These are phyloP conservation scores for Paramacrobiotus metropolitanus DNA, from an alignment of 1,140 invertebrate species.

Conservation along the genomic window DNA sequence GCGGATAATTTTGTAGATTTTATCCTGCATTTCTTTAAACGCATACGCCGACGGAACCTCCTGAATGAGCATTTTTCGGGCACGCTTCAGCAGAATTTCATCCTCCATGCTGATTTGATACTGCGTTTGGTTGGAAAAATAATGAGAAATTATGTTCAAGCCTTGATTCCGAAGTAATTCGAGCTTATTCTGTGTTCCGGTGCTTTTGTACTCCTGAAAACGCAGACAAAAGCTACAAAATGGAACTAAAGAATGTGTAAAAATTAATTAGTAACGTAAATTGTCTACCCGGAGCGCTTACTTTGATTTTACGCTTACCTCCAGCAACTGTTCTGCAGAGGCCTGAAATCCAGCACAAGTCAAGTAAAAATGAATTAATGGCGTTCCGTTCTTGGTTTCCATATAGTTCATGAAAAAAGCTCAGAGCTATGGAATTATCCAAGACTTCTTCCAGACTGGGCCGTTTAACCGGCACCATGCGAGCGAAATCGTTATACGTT, in stretches of 20 bases:
- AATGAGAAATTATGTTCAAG: not conserved
- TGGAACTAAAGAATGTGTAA: not conserved
- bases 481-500: not conserved
- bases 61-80: not conserved
- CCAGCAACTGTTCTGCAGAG: not conserved
- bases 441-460: not conserved
- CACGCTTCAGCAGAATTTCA: conserved; percentile 1
- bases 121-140: not conserved
- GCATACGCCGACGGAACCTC: not conserved
- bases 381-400: not conserved
- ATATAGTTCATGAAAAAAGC: conserved; percentile 1
- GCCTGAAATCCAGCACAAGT: not conserved
- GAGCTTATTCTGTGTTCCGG: not conserved
- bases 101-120: conserved; percentile 2
- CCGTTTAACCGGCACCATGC: not conserved
- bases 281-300: no score
- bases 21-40: not conserved
- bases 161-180: not conserved
- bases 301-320: no score
- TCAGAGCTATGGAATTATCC: not conserved
- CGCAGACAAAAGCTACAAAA: not conserved
- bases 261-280: not conserved
- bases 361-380: not conserved
- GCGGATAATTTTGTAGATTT: conserved; percentile 5
- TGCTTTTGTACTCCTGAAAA: not conserved